Evolutionary conservation across 1,140 invertebrate genomes (phyloP).

Genomic region (Leptonema lineaticorne): DNA sequence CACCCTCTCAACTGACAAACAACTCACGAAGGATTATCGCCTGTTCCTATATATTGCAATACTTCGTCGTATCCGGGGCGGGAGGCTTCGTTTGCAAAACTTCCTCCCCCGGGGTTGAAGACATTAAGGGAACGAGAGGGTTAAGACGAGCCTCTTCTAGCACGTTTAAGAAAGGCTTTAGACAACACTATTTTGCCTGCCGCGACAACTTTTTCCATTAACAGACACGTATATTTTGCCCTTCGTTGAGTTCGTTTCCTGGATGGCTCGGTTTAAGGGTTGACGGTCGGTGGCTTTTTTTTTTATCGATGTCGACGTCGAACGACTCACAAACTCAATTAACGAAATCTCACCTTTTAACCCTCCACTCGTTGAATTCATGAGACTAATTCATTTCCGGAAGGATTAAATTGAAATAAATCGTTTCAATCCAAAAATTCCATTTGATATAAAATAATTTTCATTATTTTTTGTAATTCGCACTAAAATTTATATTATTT

Average conservation of each 20-base stretch:
- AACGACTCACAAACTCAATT: neutral
- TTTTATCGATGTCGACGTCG: too few species aligned
- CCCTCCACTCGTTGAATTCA: too few species aligned
- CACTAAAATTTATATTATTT: too few species aligned
- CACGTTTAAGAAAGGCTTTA: too few species aligned
- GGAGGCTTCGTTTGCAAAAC: constrained; percentile 19
- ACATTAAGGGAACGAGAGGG: neutral
- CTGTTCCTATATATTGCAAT: neutral
- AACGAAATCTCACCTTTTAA: neutral
- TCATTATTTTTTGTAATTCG: too few species aligned
- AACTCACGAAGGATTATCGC: neutral
- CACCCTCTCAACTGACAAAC: constrained; percentile 7
- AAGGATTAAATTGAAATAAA: too few species aligned
- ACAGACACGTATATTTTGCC: too few species aligned
- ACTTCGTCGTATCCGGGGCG: constrained; percentile 1
- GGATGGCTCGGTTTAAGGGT: neutral
- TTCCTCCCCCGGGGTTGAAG: neutral
- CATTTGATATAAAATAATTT: too few species aligned
- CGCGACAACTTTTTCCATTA: constrained; percentile 18
- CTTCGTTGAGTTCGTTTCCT: neutral
- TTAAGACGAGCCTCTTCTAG: too few species aligned
- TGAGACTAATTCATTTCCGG: too few species aligned
- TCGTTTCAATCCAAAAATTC: too few species aligned
- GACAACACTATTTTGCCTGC: constrained; percentile 7
- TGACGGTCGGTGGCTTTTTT: neutral